A percentile compares a stretch with the other conserved stretches of the same genome.
Conservation (phyloP, 2,888 invertebrate species). For the Philereme transversata region DNA sequence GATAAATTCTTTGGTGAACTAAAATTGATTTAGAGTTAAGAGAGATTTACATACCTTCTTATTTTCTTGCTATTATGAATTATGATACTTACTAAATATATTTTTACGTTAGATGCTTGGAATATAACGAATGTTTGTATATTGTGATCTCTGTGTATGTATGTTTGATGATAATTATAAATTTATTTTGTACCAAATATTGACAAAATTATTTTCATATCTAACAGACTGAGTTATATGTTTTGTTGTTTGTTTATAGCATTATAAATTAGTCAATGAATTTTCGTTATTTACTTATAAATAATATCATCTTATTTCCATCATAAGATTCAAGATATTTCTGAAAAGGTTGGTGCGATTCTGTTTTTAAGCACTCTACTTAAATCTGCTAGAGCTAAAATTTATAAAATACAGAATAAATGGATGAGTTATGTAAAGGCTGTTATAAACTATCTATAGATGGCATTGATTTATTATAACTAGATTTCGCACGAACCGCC, state of each 20-base stretch:
- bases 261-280: conserved; percentile 21
- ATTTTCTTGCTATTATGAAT: conserved; percentile 3
- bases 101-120: conserved; percentile 12
- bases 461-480: too few relatives aligned
- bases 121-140: conserved; percentile 20
- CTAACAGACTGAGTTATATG: conserved; percentile 38
- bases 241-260: conserved; percentile 32
- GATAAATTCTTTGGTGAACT: conserved; percentile 14
- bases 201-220: conserved; percentile 37
- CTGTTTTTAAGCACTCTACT: neutral
- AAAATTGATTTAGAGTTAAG: conserved; percentile 8
- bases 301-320: conserved; percentile 27
- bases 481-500: too few relatives aligned
- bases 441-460: too few relatives aligned
- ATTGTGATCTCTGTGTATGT: conserved; percentile 29
- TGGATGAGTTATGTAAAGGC: too few relatives aligned
- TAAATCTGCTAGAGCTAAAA: neutral
- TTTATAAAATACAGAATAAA: too few relatives aligned
- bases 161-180: conserved; percentile 22
- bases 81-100: conserved; percentile 13
- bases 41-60: conserved; percentile 10
- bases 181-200: conserved; percentile 34
- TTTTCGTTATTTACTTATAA: conserved; percentile 18
- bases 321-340: conserved; percentile 20
- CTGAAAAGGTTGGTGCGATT: conserved; percentile 13